phyloP scores from a whole-genome alignment of 1,140 invertebrate species.

The Latrodectus geometricus region DNA sequence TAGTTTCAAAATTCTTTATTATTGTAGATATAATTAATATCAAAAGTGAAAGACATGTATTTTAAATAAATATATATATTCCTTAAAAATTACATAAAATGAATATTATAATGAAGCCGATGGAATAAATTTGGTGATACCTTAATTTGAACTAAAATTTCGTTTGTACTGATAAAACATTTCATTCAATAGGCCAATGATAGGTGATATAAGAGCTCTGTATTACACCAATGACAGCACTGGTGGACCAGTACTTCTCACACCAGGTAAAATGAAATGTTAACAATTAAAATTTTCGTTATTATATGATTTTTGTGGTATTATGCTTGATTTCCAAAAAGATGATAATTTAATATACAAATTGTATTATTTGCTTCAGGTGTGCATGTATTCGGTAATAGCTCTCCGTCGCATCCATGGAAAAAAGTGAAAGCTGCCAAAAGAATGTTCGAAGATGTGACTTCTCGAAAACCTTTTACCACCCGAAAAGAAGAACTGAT shows the following conservation, averaged over 20 bases:
- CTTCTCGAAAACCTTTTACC: not conserved
- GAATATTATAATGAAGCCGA: too few species aligned
- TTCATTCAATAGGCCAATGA: conserved; percentile 19
- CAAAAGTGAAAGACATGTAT: too few species aligned
- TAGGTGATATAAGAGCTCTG: conserved; percentile 37
- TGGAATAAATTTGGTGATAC: too few species aligned
- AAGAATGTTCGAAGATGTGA: conserved; percentile 38
- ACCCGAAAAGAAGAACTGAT: conserved; percentile 38
- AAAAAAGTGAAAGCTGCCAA: conserved; percentile 47
- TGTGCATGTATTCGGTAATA: conserved; percentile 57
- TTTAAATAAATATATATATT: too few species aligned
- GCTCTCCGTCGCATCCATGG: conserved; percentile 54
- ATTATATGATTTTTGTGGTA: too few species aligned
- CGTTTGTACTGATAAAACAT: not conserved
- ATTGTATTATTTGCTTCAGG: conserved; percentile 15
- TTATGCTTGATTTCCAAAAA: too few species aligned
- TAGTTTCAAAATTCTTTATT: too few species aligned
- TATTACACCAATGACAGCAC: conserved; percentile 50
- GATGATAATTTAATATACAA: too few species aligned
- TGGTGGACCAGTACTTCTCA: conserved; percentile 32
- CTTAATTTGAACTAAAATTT: too few species aligned
- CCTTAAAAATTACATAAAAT: too few species aligned
- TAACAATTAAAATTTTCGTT: too few species aligned
- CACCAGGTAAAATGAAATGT: not conserved
- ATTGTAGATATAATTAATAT: too few species aligned